Evolutionary conservation across 1,140 invertebrate species (phyloP).

Genomic region (Campoletis sonorensis): DNA sequence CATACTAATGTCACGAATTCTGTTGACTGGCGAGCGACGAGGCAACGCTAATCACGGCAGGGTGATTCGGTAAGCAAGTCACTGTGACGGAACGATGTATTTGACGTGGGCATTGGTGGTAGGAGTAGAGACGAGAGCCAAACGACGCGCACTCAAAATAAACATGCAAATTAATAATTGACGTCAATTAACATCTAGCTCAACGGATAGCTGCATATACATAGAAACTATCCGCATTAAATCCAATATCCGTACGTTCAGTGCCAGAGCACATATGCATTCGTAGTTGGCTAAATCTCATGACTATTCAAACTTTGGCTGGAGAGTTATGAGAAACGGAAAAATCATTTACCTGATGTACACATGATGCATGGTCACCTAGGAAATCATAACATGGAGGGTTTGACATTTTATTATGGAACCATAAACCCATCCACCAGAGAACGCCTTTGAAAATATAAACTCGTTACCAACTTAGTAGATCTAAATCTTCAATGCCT

Average conservation of each 20-base stretch:
- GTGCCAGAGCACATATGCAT: background rate
- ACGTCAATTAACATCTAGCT: conserved; percentile 41
- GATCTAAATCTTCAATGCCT: no score
- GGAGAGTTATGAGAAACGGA: background rate
- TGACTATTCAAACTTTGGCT: background rate
- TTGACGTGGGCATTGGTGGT: conserved; percentile 23
- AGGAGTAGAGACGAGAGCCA: conserved; percentile 20
- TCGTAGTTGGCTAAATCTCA: background rate
- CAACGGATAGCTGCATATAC: background rate
- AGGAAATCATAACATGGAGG: no score
- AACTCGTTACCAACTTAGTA: no score
- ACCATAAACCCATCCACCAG: no score
- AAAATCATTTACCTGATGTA: background rate
- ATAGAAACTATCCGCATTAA: conserved; percentile 1
- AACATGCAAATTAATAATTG: conserved; percentile 46
- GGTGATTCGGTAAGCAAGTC: conserved; percentile 32
- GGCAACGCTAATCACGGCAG: background rate
- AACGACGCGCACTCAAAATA: conserved; percentile 33
- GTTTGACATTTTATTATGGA: no score
- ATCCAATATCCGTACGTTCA: background rate
- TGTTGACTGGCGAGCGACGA: conserved; percentile 26
- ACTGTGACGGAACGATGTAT: conserved; percentile 28
- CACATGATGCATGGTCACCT: no score
- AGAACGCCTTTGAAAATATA: no score
- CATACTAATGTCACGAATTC: background rate